Evolutionary conservation across 2,888 invertebrate genomes (phyloP).

Genomic region (Mantis religiosa): DNA sequence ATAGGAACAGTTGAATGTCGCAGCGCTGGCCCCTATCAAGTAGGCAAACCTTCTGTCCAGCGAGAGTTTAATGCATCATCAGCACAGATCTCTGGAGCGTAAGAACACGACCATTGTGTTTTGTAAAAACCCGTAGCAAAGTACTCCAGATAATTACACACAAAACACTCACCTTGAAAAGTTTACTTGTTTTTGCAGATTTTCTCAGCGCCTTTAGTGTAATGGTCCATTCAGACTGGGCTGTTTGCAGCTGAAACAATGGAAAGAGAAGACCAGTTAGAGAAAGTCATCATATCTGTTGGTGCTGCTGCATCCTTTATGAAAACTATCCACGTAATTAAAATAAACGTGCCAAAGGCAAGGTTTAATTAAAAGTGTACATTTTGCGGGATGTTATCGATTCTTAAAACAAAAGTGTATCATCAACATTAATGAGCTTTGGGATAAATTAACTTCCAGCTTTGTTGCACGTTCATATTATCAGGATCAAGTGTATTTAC

Average conservation of each 20-base stretch:
- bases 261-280: background rate
- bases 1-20: no score
- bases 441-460: no score
- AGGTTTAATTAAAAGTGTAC: background rate
- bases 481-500: no score
- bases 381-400: background rate
- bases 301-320: background rate
- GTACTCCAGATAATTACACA: background rate
- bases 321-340: background rate
- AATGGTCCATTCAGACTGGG: slow-evolving; percentile 29
- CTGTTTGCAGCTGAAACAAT: slow-evolving; percentile 27
- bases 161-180: background rate
- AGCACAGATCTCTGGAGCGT: background rate
- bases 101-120: background rate
- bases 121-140: background rate
- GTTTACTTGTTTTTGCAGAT: background rate
- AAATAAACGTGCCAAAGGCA: background rate
- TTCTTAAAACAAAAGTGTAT: background rate
- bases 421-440: no score
- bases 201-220: slow-evolving; percentile 27
- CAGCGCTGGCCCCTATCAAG: background rate
- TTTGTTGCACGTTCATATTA: no score
- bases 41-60: background rate
- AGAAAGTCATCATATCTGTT: background rate
- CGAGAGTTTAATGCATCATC: background rate